phyloP scores from a whole-genome alignment of 2,888 invertebrate species.

The Laspeyria flexula region DNA sequence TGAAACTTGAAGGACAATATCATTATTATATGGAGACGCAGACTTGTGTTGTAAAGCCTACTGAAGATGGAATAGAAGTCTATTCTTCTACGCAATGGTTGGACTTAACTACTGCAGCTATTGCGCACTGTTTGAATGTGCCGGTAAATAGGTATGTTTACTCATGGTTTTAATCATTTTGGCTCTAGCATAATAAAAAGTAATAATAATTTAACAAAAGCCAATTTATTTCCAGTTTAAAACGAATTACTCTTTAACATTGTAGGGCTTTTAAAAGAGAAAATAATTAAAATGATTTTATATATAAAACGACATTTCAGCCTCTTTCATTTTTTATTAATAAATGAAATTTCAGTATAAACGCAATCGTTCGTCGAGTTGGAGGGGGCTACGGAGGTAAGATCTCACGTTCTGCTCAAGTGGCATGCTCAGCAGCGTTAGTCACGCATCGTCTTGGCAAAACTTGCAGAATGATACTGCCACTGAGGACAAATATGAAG shows the following conservation, averaged over 20 bases:
- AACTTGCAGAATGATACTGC: constrained; percentile 88
- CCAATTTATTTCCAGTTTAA: too few relatives aligned
- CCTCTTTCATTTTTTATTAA: too few relatives aligned
- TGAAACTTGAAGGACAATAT: constrained; percentile 87
- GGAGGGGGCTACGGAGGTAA: constrained; percentile 89
- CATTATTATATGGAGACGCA: constrained; percentile 92
- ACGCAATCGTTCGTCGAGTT: constrained; percentile 79
- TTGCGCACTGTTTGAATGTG: constrained; percentile 82
- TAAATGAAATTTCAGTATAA: constrained; percentile 88
- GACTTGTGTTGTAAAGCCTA: constrained; percentile 87
- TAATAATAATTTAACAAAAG: background rate
- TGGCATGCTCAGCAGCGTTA: constrained; percentile 62
- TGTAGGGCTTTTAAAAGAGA: too few relatives aligned
- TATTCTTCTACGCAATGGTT: constrained; percentile 87
- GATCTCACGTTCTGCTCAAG: constrained; percentile 84
- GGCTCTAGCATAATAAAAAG: too few relatives aligned
- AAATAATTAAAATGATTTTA: too few relatives aligned
- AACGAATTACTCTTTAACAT: too few relatives aligned
- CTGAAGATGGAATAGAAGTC: constrained; percentile 89
- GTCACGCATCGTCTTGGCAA: constrained; percentile 86
- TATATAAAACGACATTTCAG: too few relatives aligned
- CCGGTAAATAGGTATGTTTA: constrained; percentile 86
- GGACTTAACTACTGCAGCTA: constrained; percentile 82
- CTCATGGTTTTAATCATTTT: too few relatives aligned
- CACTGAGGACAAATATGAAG: constrained; percentile 88